Base-by-base conservation (phyloP, 1,140 invertebrate species). In the Dreissena rostriformis region DNA sequence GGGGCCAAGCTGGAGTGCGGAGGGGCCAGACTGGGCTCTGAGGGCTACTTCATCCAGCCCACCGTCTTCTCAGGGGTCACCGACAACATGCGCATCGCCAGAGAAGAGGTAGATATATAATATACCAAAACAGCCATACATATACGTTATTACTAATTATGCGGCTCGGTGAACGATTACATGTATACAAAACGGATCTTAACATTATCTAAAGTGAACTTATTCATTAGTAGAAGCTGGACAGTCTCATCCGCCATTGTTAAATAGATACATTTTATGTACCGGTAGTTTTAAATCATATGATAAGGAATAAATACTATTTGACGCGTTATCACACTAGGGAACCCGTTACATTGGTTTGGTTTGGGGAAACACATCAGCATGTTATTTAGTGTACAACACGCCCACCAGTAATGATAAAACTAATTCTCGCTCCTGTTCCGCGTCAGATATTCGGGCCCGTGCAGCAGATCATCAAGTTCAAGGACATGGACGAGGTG, bases 51-150 rank as follows among this genome's bases (percentile, higher is more conserved):
- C 92, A 95, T 99, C n/a, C 94, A 98, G 91, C 98, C 98, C 28
- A 99, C 98, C 0, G 97, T 99, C 6, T 99, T 99, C 94, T 95
- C 97, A 15, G 95, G 99, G 92, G 98, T 99, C 6, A 90, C 96
- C 84, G 98, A 99, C 91, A 92, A 98, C 88, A 99, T 99, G 97
- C 96, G 95, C 39, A 98, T 99, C 91, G 97, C 98, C 8, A 95
- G 93, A 77, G 97, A 98, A 92, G 98, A 99, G 94, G 96, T 92
- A 66, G 15, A 22, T 52, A 14, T 29, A 24, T 15, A 10, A 11
- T n/a, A 39, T 39, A 39, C 39, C 39, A 39, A 39, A 8, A 39
- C 1, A 24, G 22, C n/a, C 29, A 26, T 29, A 24, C 17, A 22
- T 70, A 26, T 70, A 29, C 19, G 29, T 1, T 15, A 68, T 12